Conservation (phyloP, 1,140 invertebrate species). For the Bacillus rossius region DNA sequence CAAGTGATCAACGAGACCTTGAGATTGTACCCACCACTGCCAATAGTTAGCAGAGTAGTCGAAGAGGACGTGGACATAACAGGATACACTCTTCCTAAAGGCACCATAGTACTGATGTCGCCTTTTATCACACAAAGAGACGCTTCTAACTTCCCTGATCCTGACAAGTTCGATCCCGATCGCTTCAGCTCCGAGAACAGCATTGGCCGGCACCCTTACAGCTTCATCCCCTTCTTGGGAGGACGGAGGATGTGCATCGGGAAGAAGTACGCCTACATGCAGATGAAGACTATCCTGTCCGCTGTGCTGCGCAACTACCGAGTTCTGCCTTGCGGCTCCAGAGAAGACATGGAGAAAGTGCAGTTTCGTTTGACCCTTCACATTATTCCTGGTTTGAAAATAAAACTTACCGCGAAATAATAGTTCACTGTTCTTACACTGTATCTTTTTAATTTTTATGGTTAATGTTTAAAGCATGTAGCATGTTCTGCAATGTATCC, state of each 20-base stretch:
- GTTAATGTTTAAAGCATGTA: too few species aligned
- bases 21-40: slow-evolving; percentile 65
- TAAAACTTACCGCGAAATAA: too few species aligned
- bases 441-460: too few species aligned
- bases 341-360: too few species aligned
- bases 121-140: slow-evolving; percentile 60
- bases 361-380: not conserved
- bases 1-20: slow-evolving; percentile 41
- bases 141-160: slow-evolving; percentile 57
- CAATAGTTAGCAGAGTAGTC: slow-evolving; percentile 56
- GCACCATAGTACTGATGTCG: slow-evolving; percentile 47
- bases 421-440: too few species aligned
- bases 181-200: slow-evolving; percentile 60
- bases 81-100: slow-evolving; percentile 43
- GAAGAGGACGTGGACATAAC: slow-evolving; percentile 44
- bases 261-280: too few species aligned
- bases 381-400: not conserved
- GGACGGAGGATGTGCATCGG: slow-evolving; percentile 71
- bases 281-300: too few species aligned
- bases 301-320: slow-evolving; percentile 33
- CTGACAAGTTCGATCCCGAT: slow-evolving; percentile 70
- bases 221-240: slow-evolving; percentile 69
- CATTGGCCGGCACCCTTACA: slow-evolving; percentile 52
- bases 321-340: too few species aligned
- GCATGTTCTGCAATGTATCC: too few species aligned